Evolutionary conservation across 2,797 vertebrate genomes (phyloP).

Genomic region (Cirrhinus molitorella): DNA sequence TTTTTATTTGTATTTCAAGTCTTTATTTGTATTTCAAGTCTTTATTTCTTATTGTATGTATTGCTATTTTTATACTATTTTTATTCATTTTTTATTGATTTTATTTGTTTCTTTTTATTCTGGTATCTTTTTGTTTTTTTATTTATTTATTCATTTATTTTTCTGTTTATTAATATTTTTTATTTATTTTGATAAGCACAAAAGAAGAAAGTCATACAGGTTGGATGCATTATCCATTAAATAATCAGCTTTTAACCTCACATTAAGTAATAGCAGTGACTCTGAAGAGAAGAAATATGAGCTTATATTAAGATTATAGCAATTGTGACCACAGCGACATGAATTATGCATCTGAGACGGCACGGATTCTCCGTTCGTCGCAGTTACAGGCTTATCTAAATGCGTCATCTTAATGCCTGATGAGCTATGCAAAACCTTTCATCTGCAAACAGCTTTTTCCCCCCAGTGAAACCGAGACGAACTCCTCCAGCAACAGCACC

Average conservation of each 20-base stretch:
- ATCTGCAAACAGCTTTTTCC: conserved; percentile 6
- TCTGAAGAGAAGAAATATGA: conserved; percentile 12
- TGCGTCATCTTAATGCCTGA: conserved; percentile 35
- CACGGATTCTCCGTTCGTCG: not conserved
- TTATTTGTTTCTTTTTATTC: too few species aligned
- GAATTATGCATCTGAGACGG: conserved; percentile 7
- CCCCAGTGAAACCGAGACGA: not conserved
- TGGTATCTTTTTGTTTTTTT: not conserved
- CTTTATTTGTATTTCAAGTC: too few species aligned
- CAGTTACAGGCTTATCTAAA: conserved; percentile 24
- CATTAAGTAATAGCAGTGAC: conserved; percentile 43
- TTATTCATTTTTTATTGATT: too few species aligned
- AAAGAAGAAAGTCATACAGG: not conserved
- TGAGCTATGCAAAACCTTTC: conserved; percentile 42
- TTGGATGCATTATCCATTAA: conserved; percentile 18
- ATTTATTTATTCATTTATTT: not conserved
- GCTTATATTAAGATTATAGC: not conserved
- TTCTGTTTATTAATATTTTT: not conserved
- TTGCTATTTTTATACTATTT: too few species aligned
- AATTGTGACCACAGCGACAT: not conserved
- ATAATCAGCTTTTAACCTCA: conserved; percentile 59
- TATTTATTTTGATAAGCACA: not conserved
- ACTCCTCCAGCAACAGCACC: conserved; percentile 30
- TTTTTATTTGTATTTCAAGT: too few species aligned
- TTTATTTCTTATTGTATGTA: too few species aligned